A percentile compares a stretch with the other conserved stretches of the same genome.
Evolutionary conservation across 2,797 vertebrate genomes (phyloP).

Genomic region (Acanthurus leucopareius): DNA sequence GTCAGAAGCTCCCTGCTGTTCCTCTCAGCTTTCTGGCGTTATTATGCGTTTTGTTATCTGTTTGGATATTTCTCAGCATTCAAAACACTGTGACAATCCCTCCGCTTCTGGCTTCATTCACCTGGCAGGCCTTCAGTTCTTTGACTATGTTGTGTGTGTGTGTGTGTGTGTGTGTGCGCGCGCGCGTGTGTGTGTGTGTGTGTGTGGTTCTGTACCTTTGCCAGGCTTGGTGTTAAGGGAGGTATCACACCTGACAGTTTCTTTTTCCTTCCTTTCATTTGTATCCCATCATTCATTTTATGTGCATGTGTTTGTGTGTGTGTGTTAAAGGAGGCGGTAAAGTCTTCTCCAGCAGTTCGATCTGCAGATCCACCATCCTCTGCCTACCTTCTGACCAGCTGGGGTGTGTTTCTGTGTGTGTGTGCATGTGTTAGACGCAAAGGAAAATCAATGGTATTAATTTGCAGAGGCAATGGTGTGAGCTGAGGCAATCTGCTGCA

Average conservation of each 20-base stretch:
- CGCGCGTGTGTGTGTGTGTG: slow-evolving; percentile 26
- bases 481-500: slow-evolving; percentile 86
- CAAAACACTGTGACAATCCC: slow-evolving; percentile 54
- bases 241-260: slow-evolving; percentile 54
- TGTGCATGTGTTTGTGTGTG: slow-evolving; percentile 21
- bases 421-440: slow-evolving; percentile 60
- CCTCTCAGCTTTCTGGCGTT: slow-evolving; percentile 43
- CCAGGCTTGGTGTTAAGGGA: slow-evolving; percentile 44
- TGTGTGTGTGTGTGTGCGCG: slow-evolving; percentile 22
- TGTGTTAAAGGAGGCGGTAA: slow-evolving; percentile 37
- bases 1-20: slow-evolving; percentile 36
- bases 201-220: slow-evolving; percentile 33
- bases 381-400: slow-evolving; percentile 58
- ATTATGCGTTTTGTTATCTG: slow-evolving; percentile 53
- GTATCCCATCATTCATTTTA: slow-evolving; percentile 49
- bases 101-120: slow-evolving; percentile 54
- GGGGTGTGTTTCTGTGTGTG: slow-evolving; percentile 18
- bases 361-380: slow-evolving; percentile 57
- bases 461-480: slow-evolving; percentile 86
- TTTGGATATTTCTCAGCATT: slow-evolving; percentile 58
- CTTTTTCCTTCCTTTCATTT: slow-evolving; percentile 59
- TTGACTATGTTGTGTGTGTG: slow-evolving; percentile 25
- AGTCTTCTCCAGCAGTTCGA: slow-evolving; percentile 58
- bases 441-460: slow-evolving; percentile 88
- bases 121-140: slow-evolving; percentile 56